phyloP scores from a whole-genome alignment of 2,797 vertebrate species.

The Cuniculus paca region DNA sequence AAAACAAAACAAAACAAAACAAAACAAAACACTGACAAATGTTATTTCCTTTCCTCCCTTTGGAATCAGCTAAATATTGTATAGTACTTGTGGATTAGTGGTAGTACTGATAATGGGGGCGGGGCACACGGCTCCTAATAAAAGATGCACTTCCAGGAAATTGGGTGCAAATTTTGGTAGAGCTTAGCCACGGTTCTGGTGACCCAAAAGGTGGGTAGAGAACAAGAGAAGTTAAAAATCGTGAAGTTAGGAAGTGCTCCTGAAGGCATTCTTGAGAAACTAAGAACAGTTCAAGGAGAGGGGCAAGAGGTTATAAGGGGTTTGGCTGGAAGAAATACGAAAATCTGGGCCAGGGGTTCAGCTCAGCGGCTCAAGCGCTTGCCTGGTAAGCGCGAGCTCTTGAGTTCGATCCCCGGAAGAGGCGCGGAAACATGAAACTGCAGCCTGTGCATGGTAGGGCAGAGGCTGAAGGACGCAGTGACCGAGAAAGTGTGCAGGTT shows the following conservation, averaged over 20 bases:
- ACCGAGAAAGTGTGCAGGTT: not conserved
- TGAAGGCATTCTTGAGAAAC: constrained; percentile 6
- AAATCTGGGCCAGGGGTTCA: too few species aligned
- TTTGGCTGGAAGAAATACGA: not conserved
- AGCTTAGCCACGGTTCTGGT: not conserved
- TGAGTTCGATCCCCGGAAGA: too few species aligned
- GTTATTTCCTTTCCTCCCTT: not conserved
- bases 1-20: too few species aligned
- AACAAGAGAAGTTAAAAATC: not conserved
- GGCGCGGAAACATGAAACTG: too few species aligned
- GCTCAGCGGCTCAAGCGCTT: too few species aligned
- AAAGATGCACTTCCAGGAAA: not conserved
- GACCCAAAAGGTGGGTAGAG: not conserved
- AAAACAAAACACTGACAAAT: not conserved
- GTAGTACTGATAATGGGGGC: not conserved
- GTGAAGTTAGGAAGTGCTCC: not conserved
- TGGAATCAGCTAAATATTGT: not conserved
- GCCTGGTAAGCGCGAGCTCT: too few species aligned
- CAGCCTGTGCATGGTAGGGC: not conserved
- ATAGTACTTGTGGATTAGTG: not conserved
- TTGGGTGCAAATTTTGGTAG: not conserved
- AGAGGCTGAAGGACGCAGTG: not conserved
- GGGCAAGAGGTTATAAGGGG: not conserved
- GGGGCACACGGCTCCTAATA: not conserved
- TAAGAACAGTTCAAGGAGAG: not conserved